Evolutionary conservation across 1,140 invertebrate species (phyloP).

Genomic region (Micrasema minimum): DNA sequence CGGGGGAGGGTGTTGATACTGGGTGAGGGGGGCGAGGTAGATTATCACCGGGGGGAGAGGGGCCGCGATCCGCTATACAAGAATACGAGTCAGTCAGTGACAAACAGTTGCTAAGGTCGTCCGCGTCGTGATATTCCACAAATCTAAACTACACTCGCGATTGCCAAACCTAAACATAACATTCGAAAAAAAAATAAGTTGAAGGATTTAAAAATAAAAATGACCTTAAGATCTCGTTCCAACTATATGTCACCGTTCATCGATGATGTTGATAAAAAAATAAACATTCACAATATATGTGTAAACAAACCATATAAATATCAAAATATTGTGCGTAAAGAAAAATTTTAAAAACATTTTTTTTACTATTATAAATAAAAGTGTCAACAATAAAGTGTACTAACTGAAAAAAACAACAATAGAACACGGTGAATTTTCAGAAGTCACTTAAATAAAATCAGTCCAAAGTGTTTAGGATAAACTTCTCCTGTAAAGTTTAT

Average conservation of each 20-base stretch:
- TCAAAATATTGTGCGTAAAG: slow-evolving; percentile 7
- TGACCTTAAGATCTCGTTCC: too few relatives aligned
- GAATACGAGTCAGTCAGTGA: slow-evolving; percentile 57
- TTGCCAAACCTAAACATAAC: slow-evolving; percentile 31
- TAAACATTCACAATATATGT: too few relatives aligned
- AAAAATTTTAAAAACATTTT: slow-evolving; percentile 1
- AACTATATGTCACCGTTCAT: too few relatives aligned
- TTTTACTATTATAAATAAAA: too few relatives aligned
- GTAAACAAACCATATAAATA: too few relatives aligned
- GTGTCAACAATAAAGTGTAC: too few relatives aligned
- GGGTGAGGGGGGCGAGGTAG: slow-evolving; percentile 24
- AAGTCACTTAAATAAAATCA: slow-evolving; percentile 25
- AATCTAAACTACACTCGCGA: slow-evolving; percentile 20
- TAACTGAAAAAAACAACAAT: too few relatives aligned
- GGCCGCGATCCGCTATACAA: slow-evolving; percentile 39
- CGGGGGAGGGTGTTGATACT: slow-evolving; percentile 33
- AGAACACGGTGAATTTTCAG: too few relatives aligned
- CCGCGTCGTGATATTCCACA: slow-evolving; percentile 56
- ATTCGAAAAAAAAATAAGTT: slow-evolving; percentile 27
- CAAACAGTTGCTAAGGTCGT: slow-evolving; percentile 60
- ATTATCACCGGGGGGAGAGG: slow-evolving; percentile 35
- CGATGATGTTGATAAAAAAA: too few relatives aligned
- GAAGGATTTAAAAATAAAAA: too few relatives aligned
- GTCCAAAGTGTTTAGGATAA: slow-evolving; percentile 20
- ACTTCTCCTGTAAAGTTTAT: too few relatives aligned